A percentile compares a stretch with the other conserved stretches of the same genome.
Evolutionary conservation across 2,797 vertebrate genomes (phyloP).

Genomic region (Melanotaenia pygmaea): DNA sequence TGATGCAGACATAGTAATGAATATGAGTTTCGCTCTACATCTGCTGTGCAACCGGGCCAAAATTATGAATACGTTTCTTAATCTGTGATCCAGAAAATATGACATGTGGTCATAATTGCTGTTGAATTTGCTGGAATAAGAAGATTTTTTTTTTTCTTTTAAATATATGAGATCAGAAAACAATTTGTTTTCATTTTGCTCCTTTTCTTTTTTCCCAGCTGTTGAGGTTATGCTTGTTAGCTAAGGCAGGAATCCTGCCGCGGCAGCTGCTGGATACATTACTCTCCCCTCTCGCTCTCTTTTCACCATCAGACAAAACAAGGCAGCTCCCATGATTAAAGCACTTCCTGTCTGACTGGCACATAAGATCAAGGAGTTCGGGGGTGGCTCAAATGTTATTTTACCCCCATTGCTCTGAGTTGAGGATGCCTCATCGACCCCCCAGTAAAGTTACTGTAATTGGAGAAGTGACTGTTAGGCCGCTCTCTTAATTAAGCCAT

Average conservation of each 20-base stretch:
- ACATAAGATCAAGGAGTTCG: constrained; percentile 53
- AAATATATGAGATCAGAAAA: too few relatives aligned
- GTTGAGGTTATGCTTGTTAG: constrained; percentile 3
- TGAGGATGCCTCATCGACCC: constrained; percentile 22
- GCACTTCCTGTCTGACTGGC: constrained; percentile 77
- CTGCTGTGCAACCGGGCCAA: too few relatives aligned
- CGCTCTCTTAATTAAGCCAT: constrained; percentile 21
- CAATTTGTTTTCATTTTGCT: neutral
- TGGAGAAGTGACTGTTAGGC: constrained; percentile 32
- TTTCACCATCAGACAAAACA: constrained; percentile 75
- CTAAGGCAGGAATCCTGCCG: constrained; percentile 5
- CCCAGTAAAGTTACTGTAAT: constrained; percentile 43
- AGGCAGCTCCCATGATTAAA: constrained; percentile 77
- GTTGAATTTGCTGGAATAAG: too few relatives aligned
- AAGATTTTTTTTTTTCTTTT: too few relatives aligned
- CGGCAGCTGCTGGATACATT: constrained; percentile 77
- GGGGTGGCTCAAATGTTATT: constrained; percentile 47
- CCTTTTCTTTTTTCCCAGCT: neutral
- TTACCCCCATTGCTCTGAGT: constrained; percentile 44
- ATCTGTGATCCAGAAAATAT: too few relatives aligned
- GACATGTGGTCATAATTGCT: too few relatives aligned
- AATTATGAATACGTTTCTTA: too few relatives aligned
- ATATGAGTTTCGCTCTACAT: too few relatives aligned
- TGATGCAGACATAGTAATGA: too few relatives aligned
- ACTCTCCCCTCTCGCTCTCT: constrained; percentile 37